Evolutionary conservation across 2,797 vertebrate species (phyloP).

Genomic region (Takifugu ocellatus): DNA sequence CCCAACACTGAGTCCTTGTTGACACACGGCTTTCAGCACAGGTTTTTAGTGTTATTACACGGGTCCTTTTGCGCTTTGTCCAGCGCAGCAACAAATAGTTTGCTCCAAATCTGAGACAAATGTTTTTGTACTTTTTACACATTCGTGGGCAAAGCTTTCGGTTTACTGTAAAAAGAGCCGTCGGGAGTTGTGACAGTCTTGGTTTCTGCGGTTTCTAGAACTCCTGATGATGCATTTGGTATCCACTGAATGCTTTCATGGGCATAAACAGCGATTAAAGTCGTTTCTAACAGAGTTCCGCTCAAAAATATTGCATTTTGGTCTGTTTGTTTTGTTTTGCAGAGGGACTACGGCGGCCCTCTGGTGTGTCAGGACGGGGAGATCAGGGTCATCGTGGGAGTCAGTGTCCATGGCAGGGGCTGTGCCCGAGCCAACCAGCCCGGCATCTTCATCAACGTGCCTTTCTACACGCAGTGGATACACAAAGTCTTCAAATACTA

Average conservation of each 20-base stretch:
- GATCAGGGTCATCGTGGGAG: constrained; percentile 87
- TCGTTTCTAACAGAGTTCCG: too few species aligned
- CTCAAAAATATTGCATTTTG: neutral
- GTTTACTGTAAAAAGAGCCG: constrained; percentile 45
- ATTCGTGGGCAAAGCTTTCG: constrained; percentile 46
- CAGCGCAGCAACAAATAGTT: constrained; percentile 29
- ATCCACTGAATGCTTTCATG: too few species aligned
- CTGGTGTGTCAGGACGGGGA: constrained; percentile 91
- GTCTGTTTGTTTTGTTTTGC: constrained; percentile 19
- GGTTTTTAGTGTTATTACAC: too few species aligned
- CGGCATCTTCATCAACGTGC: constrained; percentile 92
- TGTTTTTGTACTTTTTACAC: constrained; percentile 36
- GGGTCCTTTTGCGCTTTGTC: constrained; percentile 21
- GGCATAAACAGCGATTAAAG: too few species aligned
- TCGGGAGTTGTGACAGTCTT: constrained; percentile 44
- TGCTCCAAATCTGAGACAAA: constrained; percentile 60
- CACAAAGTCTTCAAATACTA: constrained; percentile 86
- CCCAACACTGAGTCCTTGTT: too few species aligned
- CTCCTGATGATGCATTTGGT: constrained; percentile 14
- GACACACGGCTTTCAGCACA: too few species aligned
- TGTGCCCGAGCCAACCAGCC: constrained; percentile 91
- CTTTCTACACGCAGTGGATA: constrained; percentile 95
- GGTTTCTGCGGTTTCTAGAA: constrained; percentile 34
- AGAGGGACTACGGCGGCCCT: constrained; percentile 96
- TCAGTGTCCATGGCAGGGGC: constrained; percentile 92